Evolutionary conservation across 2,113 vertebrate species (phyloP).

Genomic region (Zosterops pallidus): DNA sequence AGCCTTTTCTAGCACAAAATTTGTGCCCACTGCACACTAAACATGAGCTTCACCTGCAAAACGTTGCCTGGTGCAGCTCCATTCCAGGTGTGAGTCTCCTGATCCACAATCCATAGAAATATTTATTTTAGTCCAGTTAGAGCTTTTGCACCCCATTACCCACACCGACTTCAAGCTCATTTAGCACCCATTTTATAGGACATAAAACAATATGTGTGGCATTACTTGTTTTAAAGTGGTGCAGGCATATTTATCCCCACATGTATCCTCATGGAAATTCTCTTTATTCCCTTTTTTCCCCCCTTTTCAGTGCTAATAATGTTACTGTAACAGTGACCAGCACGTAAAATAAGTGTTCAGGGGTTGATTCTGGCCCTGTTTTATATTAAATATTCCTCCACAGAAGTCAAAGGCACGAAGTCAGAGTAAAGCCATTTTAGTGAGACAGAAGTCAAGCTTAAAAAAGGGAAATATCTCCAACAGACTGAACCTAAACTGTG

Average conservation of each 20-base stretch:
- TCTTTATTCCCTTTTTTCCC: rapidly evolving
- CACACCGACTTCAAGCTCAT: not conserved
- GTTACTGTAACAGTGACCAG: not conserved
- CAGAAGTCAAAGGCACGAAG: not conserved
- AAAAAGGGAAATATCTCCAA: not conserved
- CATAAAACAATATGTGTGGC: not conserved
- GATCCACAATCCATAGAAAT: not conserved
- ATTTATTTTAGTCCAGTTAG: not conserved
- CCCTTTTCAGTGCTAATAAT: not conserved
- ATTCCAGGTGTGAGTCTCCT: not conserved
- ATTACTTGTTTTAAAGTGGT: conserved; percentile 65
- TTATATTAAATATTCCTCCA: not conserved
- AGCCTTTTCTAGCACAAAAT: not conserved
- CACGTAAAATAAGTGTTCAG: not conserved
- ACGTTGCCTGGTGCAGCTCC: not conserved
- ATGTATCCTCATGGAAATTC: not conserved
- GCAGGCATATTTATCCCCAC: not conserved
- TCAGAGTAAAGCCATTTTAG: not conserved
- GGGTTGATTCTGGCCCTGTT: not conserved
- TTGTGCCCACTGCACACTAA: not conserved
- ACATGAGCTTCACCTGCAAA: not conserved
- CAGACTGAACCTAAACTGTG: not conserved
- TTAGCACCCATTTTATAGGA: not conserved
- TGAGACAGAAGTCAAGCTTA: not conserved
- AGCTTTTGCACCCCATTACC: not conserved